Conservation (phyloP, 2,797 vertebrate species). For the Notolabrus celidotus region DNA sequence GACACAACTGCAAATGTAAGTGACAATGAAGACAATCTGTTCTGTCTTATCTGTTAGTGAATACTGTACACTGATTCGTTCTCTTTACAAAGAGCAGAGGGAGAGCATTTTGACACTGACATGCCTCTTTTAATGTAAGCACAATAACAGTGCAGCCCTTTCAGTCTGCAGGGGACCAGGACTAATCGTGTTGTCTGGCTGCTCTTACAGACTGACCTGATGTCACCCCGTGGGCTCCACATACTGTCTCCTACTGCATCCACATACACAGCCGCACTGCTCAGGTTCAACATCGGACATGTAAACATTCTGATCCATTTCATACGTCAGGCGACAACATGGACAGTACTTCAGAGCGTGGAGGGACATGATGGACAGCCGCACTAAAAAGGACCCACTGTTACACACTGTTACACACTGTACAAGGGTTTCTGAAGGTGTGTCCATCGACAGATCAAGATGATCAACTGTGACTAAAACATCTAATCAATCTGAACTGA, state of each 20-base stretch:
- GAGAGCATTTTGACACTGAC: slow-evolving; percentile 25
- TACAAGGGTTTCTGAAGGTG: no score
- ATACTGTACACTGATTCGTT: slow-evolving; percentile 28
- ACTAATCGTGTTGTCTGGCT: slow-evolving; percentile 57
- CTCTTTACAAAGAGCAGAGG: slow-evolving; percentile 21
- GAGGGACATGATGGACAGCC: no score
- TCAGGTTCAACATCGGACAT: neutral
- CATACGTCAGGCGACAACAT: no score
- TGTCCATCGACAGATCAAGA: no score
- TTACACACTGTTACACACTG: no score
- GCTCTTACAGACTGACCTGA: slow-evolving; percentile 35
- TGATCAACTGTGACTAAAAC: no score
- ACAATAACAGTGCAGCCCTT: slow-evolving; percentile 49
- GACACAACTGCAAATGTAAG: slow-evolving; percentile 26
- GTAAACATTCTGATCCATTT: no score
- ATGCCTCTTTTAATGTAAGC: slow-evolving; percentile 42
- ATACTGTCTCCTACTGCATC: slow-evolving; percentile 1
- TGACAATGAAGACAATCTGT: slow-evolving; percentile 49
- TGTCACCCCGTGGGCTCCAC: slow-evolving; percentile 19
- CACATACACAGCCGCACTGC: slow-evolving; percentile 22
- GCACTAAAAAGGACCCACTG: no score
- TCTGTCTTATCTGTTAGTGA: slow-evolving; percentile 11
- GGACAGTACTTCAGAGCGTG: no score
- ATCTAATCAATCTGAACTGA: no score
- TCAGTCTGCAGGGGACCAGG: slow-evolving; percentile 52